phyloP scores from a whole-genome alignment of 2,113 vertebrate species.

The Pangasianodon gigas region DNA sequence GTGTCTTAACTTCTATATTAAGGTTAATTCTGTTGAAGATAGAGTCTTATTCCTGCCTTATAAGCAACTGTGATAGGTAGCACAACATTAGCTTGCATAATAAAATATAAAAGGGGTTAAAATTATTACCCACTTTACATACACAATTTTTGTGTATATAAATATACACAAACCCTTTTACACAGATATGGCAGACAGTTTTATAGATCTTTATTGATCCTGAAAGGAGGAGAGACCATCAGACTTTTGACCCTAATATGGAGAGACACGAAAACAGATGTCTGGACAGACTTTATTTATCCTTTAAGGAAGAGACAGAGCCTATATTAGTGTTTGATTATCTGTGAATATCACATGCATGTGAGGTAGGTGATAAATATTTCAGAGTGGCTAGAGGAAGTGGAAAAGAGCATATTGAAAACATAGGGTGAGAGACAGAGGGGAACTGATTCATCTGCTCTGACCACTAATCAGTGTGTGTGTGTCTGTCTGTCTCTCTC shows the following conservation, averaged over 20 bases:
- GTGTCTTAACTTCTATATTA: not conserved
- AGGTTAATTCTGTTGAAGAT: not conserved
- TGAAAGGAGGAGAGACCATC: not conserved
- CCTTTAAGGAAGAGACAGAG: not conserved
- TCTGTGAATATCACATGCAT: not conserved
- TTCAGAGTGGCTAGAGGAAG: not conserved
- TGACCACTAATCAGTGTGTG: slow-evolving; percentile 44
- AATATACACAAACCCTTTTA: not conserved
- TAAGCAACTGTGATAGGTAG: not conserved
- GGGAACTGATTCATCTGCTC: not conserved
- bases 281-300: not conserved
- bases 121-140: not conserved
- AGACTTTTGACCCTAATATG: not conserved
- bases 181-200: too few species aligned
- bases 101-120: not conserved
- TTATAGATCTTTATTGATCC: not conserved
- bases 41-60: too few species aligned
- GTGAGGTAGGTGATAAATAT: not conserved
- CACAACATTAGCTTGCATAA: not conserved
- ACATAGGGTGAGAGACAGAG: not conserved
- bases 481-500: slow-evolving; percentile 59
- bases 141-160: not conserved
- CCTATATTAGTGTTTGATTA: not conserved
- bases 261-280: not conserved
- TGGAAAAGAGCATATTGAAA: not conserved